Conservation (phyloP, 2,113 vertebrate species). For the Sceloporus undulatus region DNA sequence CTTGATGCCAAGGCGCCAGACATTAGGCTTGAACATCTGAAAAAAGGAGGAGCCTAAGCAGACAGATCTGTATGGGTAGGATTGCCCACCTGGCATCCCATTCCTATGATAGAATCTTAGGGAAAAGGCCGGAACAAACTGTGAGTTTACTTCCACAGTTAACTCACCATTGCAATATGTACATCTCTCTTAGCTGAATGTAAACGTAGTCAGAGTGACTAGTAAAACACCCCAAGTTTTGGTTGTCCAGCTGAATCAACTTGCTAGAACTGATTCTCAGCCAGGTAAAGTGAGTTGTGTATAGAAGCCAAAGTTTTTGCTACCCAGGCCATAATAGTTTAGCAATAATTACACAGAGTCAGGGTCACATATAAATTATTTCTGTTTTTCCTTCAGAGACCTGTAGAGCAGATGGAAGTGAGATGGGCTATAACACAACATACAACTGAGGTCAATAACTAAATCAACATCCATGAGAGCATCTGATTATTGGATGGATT, state of each 20-base stretch:
- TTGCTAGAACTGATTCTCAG: background rate
- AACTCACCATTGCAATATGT: too few relatives aligned
- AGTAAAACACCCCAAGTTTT: too few relatives aligned
- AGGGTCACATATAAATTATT: background rate
- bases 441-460: background rate
- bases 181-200: too few relatives aligned
- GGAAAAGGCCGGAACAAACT: background rate
- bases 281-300: background rate
- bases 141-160: too few relatives aligned
- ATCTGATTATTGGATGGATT: conserved; percentile 36
- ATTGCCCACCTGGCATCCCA: background rate
- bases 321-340: too few relatives aligned
- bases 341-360: background rate
- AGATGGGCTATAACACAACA: conserved; percentile 20
- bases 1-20: too few relatives aligned
- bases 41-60: background rate
- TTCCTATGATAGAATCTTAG: background rate
- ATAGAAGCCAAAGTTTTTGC: background rate
- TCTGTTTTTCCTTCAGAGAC: conserved; percentile 20
- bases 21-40: background rate
- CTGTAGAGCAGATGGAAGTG: conserved; percentile 4
- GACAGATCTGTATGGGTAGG: background rate
- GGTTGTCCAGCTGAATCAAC: background rate
- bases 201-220: too few relatives aligned
- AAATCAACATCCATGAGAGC: conserved; percentile 29